phyloP scores from a whole-genome alignment of 2,113 vertebrate species.

The Elaphurus davidianus region DNA sequence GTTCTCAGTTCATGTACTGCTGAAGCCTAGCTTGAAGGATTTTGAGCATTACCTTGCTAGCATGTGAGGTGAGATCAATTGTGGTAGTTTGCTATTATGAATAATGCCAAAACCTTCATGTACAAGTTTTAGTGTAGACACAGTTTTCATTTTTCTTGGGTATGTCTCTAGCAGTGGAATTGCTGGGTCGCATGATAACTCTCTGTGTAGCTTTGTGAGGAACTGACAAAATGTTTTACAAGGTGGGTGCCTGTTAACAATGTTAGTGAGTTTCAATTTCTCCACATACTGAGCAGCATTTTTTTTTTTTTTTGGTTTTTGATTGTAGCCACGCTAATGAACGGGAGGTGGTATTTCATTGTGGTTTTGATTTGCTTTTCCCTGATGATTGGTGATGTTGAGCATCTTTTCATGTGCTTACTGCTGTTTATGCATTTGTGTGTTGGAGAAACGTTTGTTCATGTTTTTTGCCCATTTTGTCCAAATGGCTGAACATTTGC shows the following conservation, averaged over 20 bases:
- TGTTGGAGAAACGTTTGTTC: neutral
- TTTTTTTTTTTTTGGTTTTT: neutral
- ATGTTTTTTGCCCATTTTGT: neutral
- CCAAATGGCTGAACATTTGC: neutral
- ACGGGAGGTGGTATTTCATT: neutral
- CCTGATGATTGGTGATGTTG: neutral
- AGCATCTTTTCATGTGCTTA: neutral
- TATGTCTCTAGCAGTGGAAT: neutral
- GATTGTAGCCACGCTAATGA: neutral
- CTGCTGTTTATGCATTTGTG: neutral
- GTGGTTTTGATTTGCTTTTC: neutral
- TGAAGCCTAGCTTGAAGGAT: neutral
- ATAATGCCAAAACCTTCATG: neutral
- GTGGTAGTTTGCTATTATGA: neutral
- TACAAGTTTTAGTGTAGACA: neutral
- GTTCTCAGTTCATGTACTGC: neutral
- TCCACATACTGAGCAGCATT: no score
- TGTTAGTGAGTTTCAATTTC: neutral
- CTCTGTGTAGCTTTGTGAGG: neutral
- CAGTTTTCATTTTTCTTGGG: neutral
- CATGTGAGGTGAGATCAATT: neutral
- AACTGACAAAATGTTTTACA: neutral
- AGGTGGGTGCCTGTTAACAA: neutral
- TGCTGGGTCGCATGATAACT: neutral
- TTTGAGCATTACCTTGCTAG: neutral